A percentile compares a stretch with the other conserved stretches of the same genome.
These are phyloP conservation scores for Heptranchias perlo DNA, from an alignment of 2,113 vertebrate species.

Conservation along the genomic window DNA sequence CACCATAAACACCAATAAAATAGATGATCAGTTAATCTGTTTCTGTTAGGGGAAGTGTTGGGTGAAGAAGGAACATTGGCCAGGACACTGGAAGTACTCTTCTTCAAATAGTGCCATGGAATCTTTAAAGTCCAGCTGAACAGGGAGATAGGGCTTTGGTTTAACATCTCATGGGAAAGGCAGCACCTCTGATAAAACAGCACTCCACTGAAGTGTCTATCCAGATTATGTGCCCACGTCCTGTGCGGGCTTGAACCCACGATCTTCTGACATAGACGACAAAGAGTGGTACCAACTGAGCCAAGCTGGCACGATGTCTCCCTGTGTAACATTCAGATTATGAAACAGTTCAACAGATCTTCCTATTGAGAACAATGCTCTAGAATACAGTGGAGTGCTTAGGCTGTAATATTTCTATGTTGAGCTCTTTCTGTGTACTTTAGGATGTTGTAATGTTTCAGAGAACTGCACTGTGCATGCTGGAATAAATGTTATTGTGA, in stretches of 20 bases:
- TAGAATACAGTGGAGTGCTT: neutral
- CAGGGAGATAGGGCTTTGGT: neutral
- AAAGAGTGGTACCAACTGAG: neutral
- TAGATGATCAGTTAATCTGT: neutral
- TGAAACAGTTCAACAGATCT: neutral
- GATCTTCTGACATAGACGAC: neutral
- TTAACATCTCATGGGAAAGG: neutral
- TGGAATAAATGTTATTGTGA: conserved; percentile 19
- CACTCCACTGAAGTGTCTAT: neutral
- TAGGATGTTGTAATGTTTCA: neutral
- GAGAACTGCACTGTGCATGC: neutral
- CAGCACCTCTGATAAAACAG: neutral
- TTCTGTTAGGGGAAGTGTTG: neutral
- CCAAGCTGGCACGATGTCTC: neutral
- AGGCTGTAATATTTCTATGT: neutral
- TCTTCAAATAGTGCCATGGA: neutral
- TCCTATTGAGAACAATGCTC: neutral
- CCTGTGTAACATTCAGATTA: neutral
- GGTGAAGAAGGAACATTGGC: neutral
- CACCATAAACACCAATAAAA: neutral
- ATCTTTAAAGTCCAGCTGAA: neutral
- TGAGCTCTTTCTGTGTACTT: neutral
- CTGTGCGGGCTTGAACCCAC: neutral
- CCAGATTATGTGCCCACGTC: neutral
- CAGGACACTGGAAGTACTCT: neutral